Conservation (phyloP, 2,888 invertebrate species). For the Scotopteryx bipunctaria region DNA sequence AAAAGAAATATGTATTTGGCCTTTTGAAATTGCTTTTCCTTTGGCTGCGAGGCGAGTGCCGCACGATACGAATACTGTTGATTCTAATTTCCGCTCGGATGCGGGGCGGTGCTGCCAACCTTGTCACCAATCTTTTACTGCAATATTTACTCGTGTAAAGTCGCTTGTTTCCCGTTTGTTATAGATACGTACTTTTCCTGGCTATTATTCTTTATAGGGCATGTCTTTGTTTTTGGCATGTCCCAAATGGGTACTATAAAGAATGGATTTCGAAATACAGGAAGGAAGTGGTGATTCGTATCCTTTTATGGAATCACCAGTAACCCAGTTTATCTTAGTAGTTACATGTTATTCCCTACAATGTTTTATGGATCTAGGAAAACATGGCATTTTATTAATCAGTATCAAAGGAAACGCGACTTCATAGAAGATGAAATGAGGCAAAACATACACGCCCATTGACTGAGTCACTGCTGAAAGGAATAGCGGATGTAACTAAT, state of each 20-base stretch:
- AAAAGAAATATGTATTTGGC: slow-evolving; percentile 55
- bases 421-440: slow-evolving; percentile 30
- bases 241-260: neutral
- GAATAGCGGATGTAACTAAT: slow-evolving; percentile 28
- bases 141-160: slow-evolving; percentile 26
- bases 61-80: slow-evolving; percentile 44
- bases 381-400: no score
- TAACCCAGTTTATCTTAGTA: no score
- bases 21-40: slow-evolving; percentile 48
- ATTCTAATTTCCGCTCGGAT: slow-evolving; percentile 68
- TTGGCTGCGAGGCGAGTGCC: slow-evolving; percentile 32
- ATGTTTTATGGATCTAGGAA: no score
- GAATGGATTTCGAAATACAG: neutral
- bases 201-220: slow-evolving; percentile 9
- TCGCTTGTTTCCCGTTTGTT: slow-evolving; percentile 21
- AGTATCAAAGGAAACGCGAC: slow-evolving; percentile 30
- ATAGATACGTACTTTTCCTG: slow-evolving; percentile 12
- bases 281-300: neutral
- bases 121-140: slow-evolving; percentile 32
- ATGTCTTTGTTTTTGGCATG: neutral
- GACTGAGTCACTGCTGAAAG: slow-evolving; percentile 29
- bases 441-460: slow-evolving; percentile 29
- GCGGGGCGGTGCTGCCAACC: slow-evolving; percentile 37
- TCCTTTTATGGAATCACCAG: no score
- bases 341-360: no score